Evolutionary conservation across 92 coral and sea anemone genomes (phyloP), one percentile per base, ranked within the genome.

Genomic region (Porites rus): DNA sequence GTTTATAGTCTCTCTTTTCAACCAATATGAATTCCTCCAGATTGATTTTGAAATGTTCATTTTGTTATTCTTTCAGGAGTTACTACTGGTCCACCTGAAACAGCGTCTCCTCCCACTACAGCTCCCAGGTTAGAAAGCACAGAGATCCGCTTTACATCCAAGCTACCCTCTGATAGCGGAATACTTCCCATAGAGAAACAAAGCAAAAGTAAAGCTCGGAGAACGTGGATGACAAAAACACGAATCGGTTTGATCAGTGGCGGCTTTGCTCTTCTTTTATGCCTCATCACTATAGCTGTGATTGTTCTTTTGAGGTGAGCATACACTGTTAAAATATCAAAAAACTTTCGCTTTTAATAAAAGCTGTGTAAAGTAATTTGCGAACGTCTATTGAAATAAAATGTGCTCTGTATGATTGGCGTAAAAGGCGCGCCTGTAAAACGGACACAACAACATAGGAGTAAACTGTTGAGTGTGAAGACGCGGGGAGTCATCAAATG

Each of bases 161-260:
- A 13, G 64, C 18, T 52, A 21, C 31, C 71, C 1, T n/a, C 72
- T 43, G 64, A 62, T 20, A 46, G 51, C 11, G 77, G 60, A 0
- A 19, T 1, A 10, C 53, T 5, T 74, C 60, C 78, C 4, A 65
- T 83, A 10, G 73, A 74, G 21, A 24, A 74, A 25, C 62, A 53
- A 51, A 63, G 70, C 7, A 72, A 56, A 16, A 62, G 25, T 20
- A 18, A 14, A 6, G 43, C 24, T 20, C 13, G 74, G 17, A 64
- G 61, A 65, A 22, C 53, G 7, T 83, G 87, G 88, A 1, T 77
- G 69, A 85, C 88, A 60, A 75, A 66, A 59, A 75, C 76, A 52
- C 82, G 79, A 10, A 14, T 85, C 28, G 88, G 82, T 53, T 65
- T 85, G 52, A 85, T 85, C 76, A 38, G 24, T 65, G 88, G 83